Evolutionary conservation across 2,797 vertebrate species (phyloP).

Genomic region (Chloroceryle amazona): DNA sequence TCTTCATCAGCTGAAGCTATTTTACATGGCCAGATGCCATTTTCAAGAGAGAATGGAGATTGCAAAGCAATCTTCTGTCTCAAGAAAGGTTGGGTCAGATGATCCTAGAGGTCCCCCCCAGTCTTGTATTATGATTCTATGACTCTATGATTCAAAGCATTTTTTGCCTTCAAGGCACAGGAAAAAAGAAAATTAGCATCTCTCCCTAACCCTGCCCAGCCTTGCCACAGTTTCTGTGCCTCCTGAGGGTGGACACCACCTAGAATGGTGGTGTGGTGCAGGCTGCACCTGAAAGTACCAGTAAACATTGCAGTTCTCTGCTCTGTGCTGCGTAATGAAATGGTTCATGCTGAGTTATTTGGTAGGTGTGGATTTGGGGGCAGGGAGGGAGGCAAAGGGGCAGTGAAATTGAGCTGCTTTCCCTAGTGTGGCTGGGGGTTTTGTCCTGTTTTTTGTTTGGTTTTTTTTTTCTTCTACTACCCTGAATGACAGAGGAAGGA

Average conservation of each 20-base stretch:
- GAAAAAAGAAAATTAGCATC: not conserved
- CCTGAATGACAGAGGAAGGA: not conserved
- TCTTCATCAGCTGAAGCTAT: not conserved
- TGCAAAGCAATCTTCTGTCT: not conserved
- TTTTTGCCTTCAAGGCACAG: not conserved
- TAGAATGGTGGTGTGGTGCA: not conserved
- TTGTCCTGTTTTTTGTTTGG: not conserved
- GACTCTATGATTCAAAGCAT: not conserved
- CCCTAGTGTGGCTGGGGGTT: not conserved
- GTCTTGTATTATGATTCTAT: not conserved
- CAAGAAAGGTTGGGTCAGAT: not conserved
- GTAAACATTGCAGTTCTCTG: not conserved
- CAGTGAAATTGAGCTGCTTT: not conserved
- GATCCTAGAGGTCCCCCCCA: not conserved
- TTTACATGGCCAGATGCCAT: not conserved
- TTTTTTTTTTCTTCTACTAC: not conserved
- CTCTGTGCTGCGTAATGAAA: not conserved
- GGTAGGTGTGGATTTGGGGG: not conserved
- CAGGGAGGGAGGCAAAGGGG: not conserved
- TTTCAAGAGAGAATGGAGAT: not conserved
- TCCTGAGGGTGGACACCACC: rapidly evolving
- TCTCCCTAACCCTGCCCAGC: not conserved
- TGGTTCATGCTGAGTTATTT: not conserved
- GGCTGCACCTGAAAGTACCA: not conserved
- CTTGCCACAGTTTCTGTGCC: not conserved